These are phyloP conservation scores for Paragorgia papillata DNA, from an alignment of 92 coral and sea anemone species.

Conservation along the genomic window DNA sequence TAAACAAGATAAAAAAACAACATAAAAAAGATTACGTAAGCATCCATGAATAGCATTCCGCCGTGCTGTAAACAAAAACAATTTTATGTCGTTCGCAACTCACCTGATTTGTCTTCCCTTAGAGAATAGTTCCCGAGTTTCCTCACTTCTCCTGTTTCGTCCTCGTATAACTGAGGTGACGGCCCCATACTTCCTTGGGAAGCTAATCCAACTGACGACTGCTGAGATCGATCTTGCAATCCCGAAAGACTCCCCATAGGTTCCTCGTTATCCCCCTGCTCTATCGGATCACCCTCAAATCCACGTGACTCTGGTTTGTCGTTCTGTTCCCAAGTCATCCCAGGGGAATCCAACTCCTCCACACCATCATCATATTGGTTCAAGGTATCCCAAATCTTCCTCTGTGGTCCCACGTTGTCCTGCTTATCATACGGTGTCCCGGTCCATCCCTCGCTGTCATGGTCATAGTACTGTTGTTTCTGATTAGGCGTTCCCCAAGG, in stretches of 20 bases:
- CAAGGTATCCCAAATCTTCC: neutral
- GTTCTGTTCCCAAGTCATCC: neutral
- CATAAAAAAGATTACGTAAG: no score
- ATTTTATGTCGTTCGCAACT: no score
- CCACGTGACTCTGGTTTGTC: neutral
- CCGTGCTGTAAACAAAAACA: no score
- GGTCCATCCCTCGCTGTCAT: slow-evolving; percentile 2
- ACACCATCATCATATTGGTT: neutral
- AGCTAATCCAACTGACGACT: no score
- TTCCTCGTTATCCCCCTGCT: neutral
- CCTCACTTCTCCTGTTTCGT: neutral
- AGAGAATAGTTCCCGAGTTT: neutral
- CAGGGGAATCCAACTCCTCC: neutral
- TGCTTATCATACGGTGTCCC: neutral
- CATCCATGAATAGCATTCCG: no score
- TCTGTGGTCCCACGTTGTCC: neutral
- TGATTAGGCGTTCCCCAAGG: slow-evolving; percentile 13
- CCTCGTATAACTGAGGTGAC: neutral
- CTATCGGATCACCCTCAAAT: neutral
- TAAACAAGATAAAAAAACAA: no score
- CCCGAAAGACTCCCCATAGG: neutral
- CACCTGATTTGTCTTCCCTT: neutral
- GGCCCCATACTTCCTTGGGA: neutral
- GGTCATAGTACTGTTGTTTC: neutral
- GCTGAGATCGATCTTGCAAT: no score